A percentile compares a stretch with the other conserved stretches of the same genome.
phyloP scores from a whole-genome alignment of 1,140 invertebrate genomes.

The Microplitis demolitor region DNA sequence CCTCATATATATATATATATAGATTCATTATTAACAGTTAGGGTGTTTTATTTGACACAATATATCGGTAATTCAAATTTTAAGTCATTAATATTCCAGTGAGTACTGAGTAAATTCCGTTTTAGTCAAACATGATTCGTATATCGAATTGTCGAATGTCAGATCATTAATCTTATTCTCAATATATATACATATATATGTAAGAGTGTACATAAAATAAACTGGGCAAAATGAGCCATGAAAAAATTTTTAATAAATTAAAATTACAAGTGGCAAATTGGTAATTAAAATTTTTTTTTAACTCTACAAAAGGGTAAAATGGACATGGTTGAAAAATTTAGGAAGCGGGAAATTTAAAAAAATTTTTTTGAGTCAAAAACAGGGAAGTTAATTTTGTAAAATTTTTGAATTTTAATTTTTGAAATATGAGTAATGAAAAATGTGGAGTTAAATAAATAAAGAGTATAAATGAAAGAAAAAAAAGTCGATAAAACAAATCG shows the following conservation, averaged over 20 bases:
- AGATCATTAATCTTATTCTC: conserved; percentile 46
- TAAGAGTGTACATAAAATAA: background rate
- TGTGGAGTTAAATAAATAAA: background rate
- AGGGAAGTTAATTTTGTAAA: too few relatives aligned
- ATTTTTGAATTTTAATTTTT: too few relatives aligned
- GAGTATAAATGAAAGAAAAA: background rate
- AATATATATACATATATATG: conserved; percentile 40
- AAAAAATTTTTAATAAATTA: background rate
- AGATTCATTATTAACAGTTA: background rate
- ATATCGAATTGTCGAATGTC: conserved; percentile 51
- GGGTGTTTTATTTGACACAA: background rate
- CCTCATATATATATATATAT: too few relatives aligned
- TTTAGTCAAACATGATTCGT: conserved; percentile 41
- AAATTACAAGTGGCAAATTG: too few relatives aligned
- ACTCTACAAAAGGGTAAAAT: too few relatives aligned
- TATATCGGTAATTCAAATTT: background rate
- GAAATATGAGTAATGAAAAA: too few relatives aligned
- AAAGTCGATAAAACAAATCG: conserved; percentile 15
- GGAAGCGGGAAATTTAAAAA: too few relatives aligned
- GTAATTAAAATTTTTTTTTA: too few relatives aligned
- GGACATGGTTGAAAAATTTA: too few relatives aligned
- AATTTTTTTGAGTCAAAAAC: too few relatives aligned
- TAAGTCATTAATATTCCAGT: conserved; percentile 18
- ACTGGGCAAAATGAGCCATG: background rate
- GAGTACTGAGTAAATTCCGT: background rate